Evolutionary conservation across 1,140 invertebrate genomes (phyloP).

Genomic region (Hydropsyche tenuis): DNA sequence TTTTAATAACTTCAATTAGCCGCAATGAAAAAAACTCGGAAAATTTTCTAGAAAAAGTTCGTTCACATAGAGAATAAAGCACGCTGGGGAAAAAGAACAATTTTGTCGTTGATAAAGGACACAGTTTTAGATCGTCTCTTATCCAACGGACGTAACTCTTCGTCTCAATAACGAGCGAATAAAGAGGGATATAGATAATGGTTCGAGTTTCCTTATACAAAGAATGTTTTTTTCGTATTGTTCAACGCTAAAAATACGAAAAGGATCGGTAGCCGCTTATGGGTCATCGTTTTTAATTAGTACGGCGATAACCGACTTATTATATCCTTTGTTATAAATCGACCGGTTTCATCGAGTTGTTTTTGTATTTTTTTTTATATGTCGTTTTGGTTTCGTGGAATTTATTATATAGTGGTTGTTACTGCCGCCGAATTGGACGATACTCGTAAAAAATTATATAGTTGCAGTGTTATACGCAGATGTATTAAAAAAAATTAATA

Average conservation of each 20-base stretch:
- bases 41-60: no score
- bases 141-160: conserved; percentile 1
- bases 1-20: no score
- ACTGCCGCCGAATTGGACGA: neutral
- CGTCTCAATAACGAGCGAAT: conserved; percentile 18
- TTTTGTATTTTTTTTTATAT: neutral
- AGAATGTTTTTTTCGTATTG: neutral
- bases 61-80: neutral
- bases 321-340: conserved; percentile 18
- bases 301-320: conserved; percentile 16
- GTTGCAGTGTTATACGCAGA: no score
- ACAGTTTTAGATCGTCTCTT: neutral
- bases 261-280: conserved; percentile 25
- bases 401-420: conserved; percentile 3
- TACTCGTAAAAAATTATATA: neutral
- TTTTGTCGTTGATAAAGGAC: conserved; percentile 11
- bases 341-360: neutral
- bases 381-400: neutral
- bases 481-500: neutral
- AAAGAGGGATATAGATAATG: conserved; percentile 17
- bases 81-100: neutral
- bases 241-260: neutral
- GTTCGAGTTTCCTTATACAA: conserved; percentile 18
- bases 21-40: no score
- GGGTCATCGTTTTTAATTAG: conserved; percentile 28